Conservation (phyloP, 1,140 invertebrate genomes). For the Liolophura sinensis region DNA sequence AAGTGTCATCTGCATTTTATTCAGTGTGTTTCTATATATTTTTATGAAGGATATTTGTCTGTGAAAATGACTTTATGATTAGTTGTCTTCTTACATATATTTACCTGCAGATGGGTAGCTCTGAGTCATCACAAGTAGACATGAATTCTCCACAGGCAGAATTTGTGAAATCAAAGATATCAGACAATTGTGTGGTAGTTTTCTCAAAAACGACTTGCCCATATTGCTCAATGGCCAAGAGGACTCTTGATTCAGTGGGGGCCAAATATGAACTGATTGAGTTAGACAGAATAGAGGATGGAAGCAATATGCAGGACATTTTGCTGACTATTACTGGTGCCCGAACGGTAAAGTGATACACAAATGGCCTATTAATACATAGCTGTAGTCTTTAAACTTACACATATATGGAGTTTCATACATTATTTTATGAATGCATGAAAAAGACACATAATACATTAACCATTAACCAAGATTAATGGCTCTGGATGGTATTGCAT, state of each 20-base stretch:
- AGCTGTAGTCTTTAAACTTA: no score
- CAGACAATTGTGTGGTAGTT: slow-evolving; percentile 70
- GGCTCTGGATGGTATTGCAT: no score
- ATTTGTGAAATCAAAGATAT: slow-evolving; percentile 15
- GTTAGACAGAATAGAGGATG: slow-evolving; percentile 77
- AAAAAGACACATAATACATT: not conserved
- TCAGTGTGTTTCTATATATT: no score
- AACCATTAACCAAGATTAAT: not conserved
- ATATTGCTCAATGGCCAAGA: slow-evolving; percentile 66
- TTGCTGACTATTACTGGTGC: slow-evolving; percentile 81
- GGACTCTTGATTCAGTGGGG: slow-evolving; percentile 11
- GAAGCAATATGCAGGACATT: slow-evolving; percentile 75
- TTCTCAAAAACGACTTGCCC: slow-evolving; percentile 90
- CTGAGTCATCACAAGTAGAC: no score
- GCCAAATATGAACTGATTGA: slow-evolving; percentile 68
- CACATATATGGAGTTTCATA: no score
- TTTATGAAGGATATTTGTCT: no score
- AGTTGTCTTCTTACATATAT: no score
- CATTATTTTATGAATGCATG: not conserved
- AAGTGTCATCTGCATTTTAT: no score
- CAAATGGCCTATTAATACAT: no score
- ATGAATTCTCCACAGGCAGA: slow-evolving; percentile 1
- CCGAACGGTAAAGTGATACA: slow-evolving; percentile 66
- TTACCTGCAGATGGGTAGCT: no score
- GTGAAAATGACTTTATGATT: no score